Conservation (phyloP, 2,888 invertebrate species). For the Selenia dentaria region DNA sequence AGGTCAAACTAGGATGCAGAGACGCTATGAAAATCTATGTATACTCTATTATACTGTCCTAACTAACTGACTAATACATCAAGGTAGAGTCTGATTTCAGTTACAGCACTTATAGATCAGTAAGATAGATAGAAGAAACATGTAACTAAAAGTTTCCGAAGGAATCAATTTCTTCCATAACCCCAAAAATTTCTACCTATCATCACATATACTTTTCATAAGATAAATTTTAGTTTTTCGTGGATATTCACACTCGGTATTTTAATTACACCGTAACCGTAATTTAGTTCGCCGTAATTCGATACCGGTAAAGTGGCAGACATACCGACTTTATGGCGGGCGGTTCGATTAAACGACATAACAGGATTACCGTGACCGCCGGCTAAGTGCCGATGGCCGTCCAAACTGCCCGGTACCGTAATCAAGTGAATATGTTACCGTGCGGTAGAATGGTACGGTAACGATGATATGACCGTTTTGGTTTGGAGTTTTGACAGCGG, state of each 20-base stretch:
- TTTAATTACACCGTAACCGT: slow-evolving; percentile 19
- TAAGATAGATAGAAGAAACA: too few relatives aligned
- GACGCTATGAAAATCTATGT: too few relatives aligned
- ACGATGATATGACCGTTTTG: slow-evolving; percentile 12
- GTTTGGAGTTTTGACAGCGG: slow-evolving; percentile 9
- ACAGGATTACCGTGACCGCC: slow-evolving; percentile 72
- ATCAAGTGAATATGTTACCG: slow-evolving; percentile 39
- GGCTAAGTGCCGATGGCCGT: slow-evolving; percentile 63
- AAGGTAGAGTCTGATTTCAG: too few relatives aligned
- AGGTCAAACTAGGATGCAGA: too few relatives aligned
- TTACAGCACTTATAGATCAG: too few relatives aligned
- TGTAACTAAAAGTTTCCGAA: too few relatives aligned
- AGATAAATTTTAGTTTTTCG: too few relatives aligned
- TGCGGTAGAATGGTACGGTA: slow-evolving; percentile 9
- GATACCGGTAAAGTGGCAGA: slow-evolving; percentile 42
- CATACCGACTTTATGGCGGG: slow-evolving; percentile 56
- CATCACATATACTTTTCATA: too few relatives aligned
- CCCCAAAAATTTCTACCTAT: too few relatives aligned
- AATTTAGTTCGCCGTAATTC: slow-evolving; percentile 31
- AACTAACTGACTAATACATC: too few relatives aligned
- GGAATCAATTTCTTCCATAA: too few relatives aligned
- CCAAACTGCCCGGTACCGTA: slow-evolving; percentile 54
- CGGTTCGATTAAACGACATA: slow-evolving; percentile 72
- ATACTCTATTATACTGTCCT: too few relatives aligned
- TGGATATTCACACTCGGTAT: slow-evolving; percentile 11